These are phyloP conservation scores for Gonioctena quinquepunctata DNA, from an alignment of 1,140 invertebrate genomes.

Conservation along the genomic window DNA sequence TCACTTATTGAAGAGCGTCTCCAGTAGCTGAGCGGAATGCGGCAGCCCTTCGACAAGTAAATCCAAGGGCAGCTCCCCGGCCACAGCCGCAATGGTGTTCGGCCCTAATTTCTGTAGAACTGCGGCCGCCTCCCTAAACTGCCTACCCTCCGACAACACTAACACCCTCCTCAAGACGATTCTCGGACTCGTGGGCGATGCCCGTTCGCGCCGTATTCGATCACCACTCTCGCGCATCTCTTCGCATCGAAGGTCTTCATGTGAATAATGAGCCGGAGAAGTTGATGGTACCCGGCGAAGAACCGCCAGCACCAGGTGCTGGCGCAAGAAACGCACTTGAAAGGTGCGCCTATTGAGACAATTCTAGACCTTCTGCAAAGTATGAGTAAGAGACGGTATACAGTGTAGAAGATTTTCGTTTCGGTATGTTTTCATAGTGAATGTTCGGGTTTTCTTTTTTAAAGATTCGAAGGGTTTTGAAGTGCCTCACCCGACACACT, in stretches of 20 bases:
- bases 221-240: slow-evolving; percentile 50
- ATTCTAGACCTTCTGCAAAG: not conserved
- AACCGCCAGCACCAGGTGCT: not conserved
- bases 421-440: not conserved
- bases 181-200: slow-evolving; percentile 64
- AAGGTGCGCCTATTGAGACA: not conserved
- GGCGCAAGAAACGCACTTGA: not conserved
- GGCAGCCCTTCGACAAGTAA: slow-evolving; percentile 85
- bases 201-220: slow-evolving; percentile 46
- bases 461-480: slow-evolving; percentile 7
- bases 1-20: slow-evolving; percentile 80
- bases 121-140: slow-evolving; percentile 78
- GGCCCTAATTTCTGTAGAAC: slow-evolving; percentile 75
- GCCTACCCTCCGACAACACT: slow-evolving; percentile 75
- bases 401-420: not conserved
- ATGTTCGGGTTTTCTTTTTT: not conserved
- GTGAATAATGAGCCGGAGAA: slow-evolving; percentile 4
- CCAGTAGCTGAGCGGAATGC: slow-evolving; percentile 80
- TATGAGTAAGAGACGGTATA: not conserved
- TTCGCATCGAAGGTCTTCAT: slow-evolving; percentile 5
- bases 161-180: slow-evolving; percentile 74
- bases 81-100: slow-evolving; percentile 72
- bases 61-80: slow-evolving; percentile 81
- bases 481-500: slow-evolving; percentile 31
- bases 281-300: slow-evolving; percentile 1